phyloP scores from a whole-genome alignment of 37 sponge, comb jelly and placozoan species.

The Tethya wilhelma region DNA sequence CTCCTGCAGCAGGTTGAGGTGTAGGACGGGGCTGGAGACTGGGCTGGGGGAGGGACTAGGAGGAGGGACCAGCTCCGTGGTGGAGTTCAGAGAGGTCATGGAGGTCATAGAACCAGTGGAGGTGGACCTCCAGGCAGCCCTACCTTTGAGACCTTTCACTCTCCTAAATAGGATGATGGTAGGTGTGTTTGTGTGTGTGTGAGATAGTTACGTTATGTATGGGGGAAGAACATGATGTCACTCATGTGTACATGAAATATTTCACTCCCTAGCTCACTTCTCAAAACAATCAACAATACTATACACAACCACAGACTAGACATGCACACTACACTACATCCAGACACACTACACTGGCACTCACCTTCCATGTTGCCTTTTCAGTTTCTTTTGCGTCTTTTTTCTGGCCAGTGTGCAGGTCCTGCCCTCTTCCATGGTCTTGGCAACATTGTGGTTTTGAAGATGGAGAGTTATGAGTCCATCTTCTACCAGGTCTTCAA shows the following conservation, averaged over 20 bases:
- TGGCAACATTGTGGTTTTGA: constrained; percentile 50
- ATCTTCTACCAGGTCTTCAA: constrained; percentile 81
- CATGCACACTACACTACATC: background rate
- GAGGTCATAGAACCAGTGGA: background rate
- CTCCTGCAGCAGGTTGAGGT: background rate
- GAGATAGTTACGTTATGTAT: background rate
- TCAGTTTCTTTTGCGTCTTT: constrained; percentile 5
- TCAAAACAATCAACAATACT: background rate
- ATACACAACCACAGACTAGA: background rate
- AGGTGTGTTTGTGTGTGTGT: too few relatives aligned
- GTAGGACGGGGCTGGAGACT: background rate
- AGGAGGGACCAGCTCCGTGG: background rate
- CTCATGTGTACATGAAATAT: background rate
- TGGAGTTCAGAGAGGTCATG: background rate
- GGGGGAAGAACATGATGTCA: background rate
- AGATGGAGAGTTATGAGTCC: constrained; percentile 79
- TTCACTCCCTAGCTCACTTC: background rate
- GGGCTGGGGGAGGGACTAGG: constrained; percentile 26
- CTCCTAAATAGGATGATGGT: constrained; percentile 21
- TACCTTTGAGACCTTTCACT: constrained; percentile 38
- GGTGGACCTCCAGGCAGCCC: constrained; percentile 11
- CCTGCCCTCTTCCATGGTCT: constrained; percentile 30
- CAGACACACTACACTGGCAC: background rate
- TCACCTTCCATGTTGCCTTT: constrained; percentile 16
- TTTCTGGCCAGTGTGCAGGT: background rate